Evolutionary conservation across 2,797 vertebrate genomes (phyloP), one percentile per base, ranked within the genome.

Genomic region (Sorex maritimensis): DNA sequence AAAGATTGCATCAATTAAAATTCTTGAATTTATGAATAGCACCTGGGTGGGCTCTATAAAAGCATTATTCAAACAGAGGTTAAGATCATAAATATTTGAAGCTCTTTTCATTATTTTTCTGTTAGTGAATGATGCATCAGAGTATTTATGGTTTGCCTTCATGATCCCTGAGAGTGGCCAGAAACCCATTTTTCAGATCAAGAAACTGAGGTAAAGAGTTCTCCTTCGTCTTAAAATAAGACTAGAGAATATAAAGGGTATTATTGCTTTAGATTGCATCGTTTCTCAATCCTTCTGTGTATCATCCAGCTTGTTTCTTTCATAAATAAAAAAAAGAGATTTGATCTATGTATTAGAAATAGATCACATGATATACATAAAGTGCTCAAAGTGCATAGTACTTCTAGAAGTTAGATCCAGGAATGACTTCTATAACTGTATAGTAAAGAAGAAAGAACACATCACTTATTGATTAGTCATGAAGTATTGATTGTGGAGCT

Each of bases 141-240:
- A 52, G 83, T 86, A 94, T 88, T 86, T 73, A 52, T 86, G 61
- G 65, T 75, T 46, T 46, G 28, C 23, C 58, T 92, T 93, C 30
- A 65, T 44, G 84, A 86, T 87, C 80, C 82, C 86, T 88, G 81
- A 92, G 34, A 69, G 17, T 52, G 46, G 24, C 49, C 58, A 85
- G 69, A 94, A 84, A 90, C 38, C 24, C 49, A 55, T 87, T 93
- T 88, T 87, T 73, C 44, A 91, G 78, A 65, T 72, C 28, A 63
- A 68, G 69, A 72, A 84, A 80, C 30, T 19, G 49, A 90, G 73
- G 73, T 61, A 86, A 46, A 71, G 44, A 17, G 12, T 30, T 68
- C 41, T 67, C 26, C 24, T 67, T 63, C 28, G 52, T 75, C 69
- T 86, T 68, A 49, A 8, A 8, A 1, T 71, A 11, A 78, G 68